phyloP scores from a whole-genome alignment of 2,888 invertebrate species.

The Diploptera punctata region DNA sequence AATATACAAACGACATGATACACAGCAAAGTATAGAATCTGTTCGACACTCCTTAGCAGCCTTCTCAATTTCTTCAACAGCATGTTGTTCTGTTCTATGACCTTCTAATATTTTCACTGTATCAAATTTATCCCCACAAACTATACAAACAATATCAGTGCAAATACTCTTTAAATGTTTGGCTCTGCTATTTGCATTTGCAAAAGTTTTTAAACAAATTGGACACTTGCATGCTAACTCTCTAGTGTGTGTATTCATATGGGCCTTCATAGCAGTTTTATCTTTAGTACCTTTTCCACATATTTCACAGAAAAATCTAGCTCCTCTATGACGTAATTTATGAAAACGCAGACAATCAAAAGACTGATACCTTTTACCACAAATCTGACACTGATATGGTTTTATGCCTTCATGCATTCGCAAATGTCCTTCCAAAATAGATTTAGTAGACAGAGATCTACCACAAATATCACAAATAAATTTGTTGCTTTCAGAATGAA shows the following conservation, averaged over 20 bases:
- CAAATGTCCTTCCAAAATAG: not conserved
- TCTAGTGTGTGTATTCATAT: not conserved
- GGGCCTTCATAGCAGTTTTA: not conserved
- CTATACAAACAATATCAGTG: not conserved
- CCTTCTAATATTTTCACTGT: not conserved
- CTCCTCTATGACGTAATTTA: not conserved
- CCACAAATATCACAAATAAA: conserved; percentile 4
- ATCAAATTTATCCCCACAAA: not conserved
- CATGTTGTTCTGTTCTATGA: not conserved
- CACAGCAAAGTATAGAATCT: no score
- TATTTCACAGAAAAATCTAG: not conserved
- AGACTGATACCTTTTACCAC: not conserved
- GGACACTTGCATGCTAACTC: not conserved
- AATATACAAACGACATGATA: not conserved
- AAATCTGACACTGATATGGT: not conserved
- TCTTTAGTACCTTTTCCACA: not conserved
- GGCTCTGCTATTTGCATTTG: not conserved
- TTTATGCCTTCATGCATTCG: not conserved
- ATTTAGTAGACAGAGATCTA: not conserved
- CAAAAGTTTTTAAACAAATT: not conserved
- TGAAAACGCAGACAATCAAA: not conserved
- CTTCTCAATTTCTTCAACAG: not conserved
- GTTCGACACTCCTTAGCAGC: not conserved
- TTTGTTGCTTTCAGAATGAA: not conserved
- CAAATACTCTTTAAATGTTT: not conserved